Conservation (phyloP, 2,888 invertebrate genomes). For the Scelioninae gen. 1 region DNA sequence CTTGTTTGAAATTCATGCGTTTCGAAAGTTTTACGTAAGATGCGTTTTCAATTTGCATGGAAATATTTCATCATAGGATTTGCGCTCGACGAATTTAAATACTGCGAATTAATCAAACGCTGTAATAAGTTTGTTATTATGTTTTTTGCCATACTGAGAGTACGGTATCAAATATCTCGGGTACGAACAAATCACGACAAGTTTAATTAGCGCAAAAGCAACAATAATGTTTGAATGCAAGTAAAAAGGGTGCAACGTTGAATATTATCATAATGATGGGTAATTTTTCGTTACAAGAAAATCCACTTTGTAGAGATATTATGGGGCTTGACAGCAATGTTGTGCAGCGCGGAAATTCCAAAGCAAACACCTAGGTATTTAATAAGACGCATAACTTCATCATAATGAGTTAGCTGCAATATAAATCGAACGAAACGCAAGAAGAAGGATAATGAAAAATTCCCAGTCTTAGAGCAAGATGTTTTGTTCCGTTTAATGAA, state of each 20-base stretch:
- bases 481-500: constrained; percentile 51
- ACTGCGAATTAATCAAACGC: not conserved
- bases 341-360: constrained; percentile 58
- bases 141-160: constrained; percentile 7
- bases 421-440: constrained; percentile 66
- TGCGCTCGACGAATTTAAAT: not conserved
- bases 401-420: constrained; percentile 67
- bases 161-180: constrained; percentile 3
- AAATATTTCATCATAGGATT: constrained; percentile 8
- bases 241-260: constrained; percentile 19
- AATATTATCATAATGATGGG: constrained; percentile 55
- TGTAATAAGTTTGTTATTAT: constrained; percentile 22
- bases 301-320: constrained; percentile 65
- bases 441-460: constrained; percentile 64
- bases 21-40: constrained; percentile 31
- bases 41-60: constrained; percentile 29
- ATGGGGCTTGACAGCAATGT: constrained; percentile 44
- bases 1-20: constrained; percentile 34
- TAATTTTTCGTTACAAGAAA: constrained; percentile 65
- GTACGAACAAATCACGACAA: constrained; percentile 41
- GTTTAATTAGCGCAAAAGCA: constrained; percentile 44
- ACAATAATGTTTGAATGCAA: constrained; percentile 17
- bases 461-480: constrained; percentile 33
- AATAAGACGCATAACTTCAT: constrained; percentile 71
- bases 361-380: constrained; percentile 71